A percentile compares a stretch with the other conserved stretches of the same genome.
Evolutionary conservation across 2,888 invertebrate species (phyloP).

Genomic region (Platynereis dumerilii): DNA sequence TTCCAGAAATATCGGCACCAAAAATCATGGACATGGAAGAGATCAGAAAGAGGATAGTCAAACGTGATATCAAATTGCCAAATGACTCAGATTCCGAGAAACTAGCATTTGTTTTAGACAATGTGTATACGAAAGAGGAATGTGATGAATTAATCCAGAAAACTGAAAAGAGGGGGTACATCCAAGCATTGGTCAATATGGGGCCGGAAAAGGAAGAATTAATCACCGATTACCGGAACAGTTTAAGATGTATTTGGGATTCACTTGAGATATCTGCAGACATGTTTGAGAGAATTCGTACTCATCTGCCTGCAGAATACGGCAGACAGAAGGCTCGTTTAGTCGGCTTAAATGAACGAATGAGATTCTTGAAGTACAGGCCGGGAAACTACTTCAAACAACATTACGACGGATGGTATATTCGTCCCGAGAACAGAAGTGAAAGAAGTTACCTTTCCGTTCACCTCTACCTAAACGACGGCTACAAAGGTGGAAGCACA

Average conservation of each 20-base stretch:
- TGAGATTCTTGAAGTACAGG: slow-evolving; percentile 47
- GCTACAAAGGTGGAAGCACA: slow-evolving; percentile 28
- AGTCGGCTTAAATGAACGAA: slow-evolving; percentile 49
- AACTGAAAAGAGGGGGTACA: slow-evolving; percentile 47
- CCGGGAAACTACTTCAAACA: slow-evolving; percentile 50
- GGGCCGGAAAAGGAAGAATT: slow-evolving; percentile 42
- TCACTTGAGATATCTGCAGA: slow-evolving; percentile 40
- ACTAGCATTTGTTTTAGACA: background rate
- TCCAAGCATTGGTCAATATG: slow-evolving; percentile 45
- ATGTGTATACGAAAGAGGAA: slow-evolving; percentile 27
- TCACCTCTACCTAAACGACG: slow-evolving; percentile 48
- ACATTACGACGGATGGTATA: slow-evolving; percentile 47
- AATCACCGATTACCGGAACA: slow-evolving; percentile 46
- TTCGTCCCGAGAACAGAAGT: slow-evolving; percentile 43
- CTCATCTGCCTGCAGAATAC: slow-evolving; percentile 43
- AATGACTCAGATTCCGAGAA: background rate
- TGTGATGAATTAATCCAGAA: slow-evolving; percentile 45
- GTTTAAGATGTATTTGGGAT: slow-evolving; percentile 49
- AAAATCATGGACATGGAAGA: too few species aligned
- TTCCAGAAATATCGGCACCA: too few species aligned
- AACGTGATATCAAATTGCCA: background rate
- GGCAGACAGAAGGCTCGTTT: slow-evolving; percentile 11
- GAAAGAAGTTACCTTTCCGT: slow-evolving; percentile 45
- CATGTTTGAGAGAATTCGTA: slow-evolving; percentile 44
- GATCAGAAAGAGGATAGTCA: too few species aligned